Percentiles rank a stretch among this genome's conserved stretches.
Evolutionary conservation across 2,888 invertebrate species (phyloP).

Genomic region (Odontomyia ornata): DNA sequence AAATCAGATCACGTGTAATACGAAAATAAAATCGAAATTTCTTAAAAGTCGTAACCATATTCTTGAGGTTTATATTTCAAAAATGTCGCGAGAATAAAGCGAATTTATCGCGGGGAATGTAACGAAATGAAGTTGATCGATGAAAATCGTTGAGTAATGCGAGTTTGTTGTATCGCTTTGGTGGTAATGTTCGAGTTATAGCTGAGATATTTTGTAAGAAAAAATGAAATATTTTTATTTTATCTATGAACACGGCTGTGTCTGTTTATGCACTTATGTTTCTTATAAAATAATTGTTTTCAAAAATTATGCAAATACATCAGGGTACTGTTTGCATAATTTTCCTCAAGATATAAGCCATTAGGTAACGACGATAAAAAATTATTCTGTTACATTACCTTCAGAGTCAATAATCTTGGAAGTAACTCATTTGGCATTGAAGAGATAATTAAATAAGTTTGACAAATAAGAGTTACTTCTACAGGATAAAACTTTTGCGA

Average conservation of each 20-base stretch:
- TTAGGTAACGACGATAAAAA: no score
- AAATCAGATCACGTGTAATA: constrained; percentile 37
- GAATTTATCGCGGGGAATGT: background rate
- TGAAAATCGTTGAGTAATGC: background rate
- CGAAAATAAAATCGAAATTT: constrained; percentile 37
- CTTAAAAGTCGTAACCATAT: constrained; percentile 23
- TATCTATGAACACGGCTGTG: background rate
- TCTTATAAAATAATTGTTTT: background rate
- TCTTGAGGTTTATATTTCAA: constrained; percentile 14
- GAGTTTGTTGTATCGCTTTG: no score
- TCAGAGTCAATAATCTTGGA: no score
- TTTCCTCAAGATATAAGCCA: background rate
- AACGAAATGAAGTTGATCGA: background rate
- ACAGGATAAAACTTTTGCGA: no score
- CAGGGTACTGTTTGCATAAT: background rate
- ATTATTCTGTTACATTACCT: no score
- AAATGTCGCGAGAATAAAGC: background rate
- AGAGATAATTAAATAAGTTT: no score
- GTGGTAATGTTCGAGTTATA: no score
- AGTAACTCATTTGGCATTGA: no score
- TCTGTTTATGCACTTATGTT: background rate
- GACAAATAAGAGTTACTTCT: no score
- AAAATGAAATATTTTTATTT: no score
- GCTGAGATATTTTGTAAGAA: no score
- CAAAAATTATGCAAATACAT: background rate